Conservation (phyloP, 2,113 vertebrate genomes). For the Onychorhynchus coronatus region DNA sequence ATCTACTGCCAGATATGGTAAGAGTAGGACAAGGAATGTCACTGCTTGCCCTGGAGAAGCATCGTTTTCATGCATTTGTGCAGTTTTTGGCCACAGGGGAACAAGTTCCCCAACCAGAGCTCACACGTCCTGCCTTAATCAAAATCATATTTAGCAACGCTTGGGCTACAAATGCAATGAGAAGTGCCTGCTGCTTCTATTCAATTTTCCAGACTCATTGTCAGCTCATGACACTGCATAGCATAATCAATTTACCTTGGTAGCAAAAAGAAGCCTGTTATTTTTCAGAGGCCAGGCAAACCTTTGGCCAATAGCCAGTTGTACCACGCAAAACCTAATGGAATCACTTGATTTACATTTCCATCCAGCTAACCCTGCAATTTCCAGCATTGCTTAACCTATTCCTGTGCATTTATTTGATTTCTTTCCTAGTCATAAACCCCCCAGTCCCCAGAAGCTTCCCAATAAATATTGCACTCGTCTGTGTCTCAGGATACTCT, state of each 20-base stretch:
- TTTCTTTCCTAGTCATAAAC: not conserved
- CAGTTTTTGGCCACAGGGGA: not conserved
- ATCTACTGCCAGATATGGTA: not conserved
- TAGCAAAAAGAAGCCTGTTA: not conserved
- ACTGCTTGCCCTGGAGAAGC: not conserved
- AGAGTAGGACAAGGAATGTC: not conserved
- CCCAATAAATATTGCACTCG: not conserved
- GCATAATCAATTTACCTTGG: not conserved
- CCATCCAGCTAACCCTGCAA: not conserved
- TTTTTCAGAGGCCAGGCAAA: not conserved
- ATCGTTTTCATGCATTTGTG: not conserved
- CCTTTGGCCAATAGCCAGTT: not conserved
- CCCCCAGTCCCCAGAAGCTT: not conserved
- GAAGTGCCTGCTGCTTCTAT: not conserved
- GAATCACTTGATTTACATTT: not conserved
- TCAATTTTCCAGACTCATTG: not conserved
- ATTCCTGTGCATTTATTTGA: not conserved
- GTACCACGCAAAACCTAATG: not conserved
- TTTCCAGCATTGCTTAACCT: not conserved
- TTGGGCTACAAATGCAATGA: not conserved
- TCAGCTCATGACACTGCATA: not conserved
- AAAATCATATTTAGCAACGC: not conserved
- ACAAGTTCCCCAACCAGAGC: not conserved
- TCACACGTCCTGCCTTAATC: not conserved
- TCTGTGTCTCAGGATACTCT: not conserved